These are phyloP conservation scores for Psix sp. DNA, from an alignment of 1,140 invertebrate species.

Conservation along the genomic window DNA sequence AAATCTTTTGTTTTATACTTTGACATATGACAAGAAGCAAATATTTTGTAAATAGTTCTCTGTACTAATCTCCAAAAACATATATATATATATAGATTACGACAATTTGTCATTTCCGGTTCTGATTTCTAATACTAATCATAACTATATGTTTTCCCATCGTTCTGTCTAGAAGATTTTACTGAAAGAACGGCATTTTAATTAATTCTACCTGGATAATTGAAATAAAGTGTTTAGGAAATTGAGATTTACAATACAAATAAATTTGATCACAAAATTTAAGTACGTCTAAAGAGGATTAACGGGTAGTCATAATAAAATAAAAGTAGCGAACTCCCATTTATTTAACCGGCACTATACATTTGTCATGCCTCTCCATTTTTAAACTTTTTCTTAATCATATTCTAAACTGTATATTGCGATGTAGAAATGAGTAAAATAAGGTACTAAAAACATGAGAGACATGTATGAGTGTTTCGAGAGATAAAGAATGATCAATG, in stretches of 20 bases:
- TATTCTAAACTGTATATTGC: slow-evolving; percentile 38
- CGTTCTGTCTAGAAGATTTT: neutral
- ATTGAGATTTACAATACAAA: slow-evolving; percentile 4
- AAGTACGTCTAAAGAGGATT: slow-evolving; percentile 36
- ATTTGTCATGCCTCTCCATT: slow-evolving; percentile 30
- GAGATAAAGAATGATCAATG: slow-evolving; percentile 1
- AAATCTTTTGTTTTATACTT: no score
- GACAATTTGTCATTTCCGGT: no score
- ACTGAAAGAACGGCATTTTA: neutral
- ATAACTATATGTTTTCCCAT: neutral
- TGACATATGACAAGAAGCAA: no score
- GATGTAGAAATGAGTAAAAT: slow-evolving; percentile 36
- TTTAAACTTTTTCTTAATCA: slow-evolving; percentile 28
- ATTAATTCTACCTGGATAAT: slow-evolving; percentile 11
- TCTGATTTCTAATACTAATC: neutral
- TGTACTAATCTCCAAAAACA: no score
- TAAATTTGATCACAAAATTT: slow-evolving; percentile 24
- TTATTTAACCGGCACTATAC: slow-evolving; percentile 18
- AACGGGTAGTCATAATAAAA: slow-evolving; percentile 31
- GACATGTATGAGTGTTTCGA: slow-evolving; percentile 18
- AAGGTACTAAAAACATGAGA: slow-evolving; percentile 23
- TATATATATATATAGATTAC: no score
- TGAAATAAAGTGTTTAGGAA: slow-evolving; percentile 15
- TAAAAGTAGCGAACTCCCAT: slow-evolving; percentile 18
- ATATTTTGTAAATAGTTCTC: no score